Percentiles rank a stretch among this genome's conserved stretches.
Evolutionary conservation across 1,140 invertebrate species (phyloP).

Genomic region (Polypedilum vanderplanki): DNA sequence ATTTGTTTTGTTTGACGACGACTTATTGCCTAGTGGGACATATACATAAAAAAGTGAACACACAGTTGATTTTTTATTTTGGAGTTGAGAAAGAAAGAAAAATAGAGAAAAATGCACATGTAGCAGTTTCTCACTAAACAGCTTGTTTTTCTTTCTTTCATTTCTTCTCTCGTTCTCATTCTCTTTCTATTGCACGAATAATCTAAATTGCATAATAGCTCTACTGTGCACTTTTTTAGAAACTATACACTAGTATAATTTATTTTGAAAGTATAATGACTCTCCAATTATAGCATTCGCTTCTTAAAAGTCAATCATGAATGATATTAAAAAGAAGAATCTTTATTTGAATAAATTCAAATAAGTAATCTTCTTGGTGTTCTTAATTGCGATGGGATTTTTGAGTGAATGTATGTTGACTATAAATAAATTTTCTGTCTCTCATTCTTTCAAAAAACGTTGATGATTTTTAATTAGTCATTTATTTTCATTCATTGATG

Average conservation of each 20-base stretch:
- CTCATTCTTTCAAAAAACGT: neutral
- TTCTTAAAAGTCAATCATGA: neutral
- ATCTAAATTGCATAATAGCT: neutral
- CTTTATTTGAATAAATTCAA: neutral
- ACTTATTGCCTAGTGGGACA: no score
- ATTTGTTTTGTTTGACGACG: slow-evolving; percentile 4
- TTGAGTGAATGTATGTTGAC: neutral
- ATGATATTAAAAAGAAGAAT: neutral
- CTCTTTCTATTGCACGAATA: neutral
- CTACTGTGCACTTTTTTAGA: slow-evolving; percentile 2
- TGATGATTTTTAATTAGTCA: slow-evolving; percentile 4
- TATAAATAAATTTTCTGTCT: neutral
- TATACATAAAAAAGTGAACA: no score
- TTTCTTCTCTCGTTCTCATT: neutral
- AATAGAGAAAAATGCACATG: neutral
- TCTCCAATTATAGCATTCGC: neutral
- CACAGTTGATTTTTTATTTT: no score
- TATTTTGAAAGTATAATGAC: no score
- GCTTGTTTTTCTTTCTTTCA: neutral
- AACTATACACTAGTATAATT: neutral
- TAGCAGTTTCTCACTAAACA: neutral
- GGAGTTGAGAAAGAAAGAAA: neutral
- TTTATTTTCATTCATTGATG: neutral
- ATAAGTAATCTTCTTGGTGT: neutral
- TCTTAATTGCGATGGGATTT: neutral